phyloP scores from a whole-genome alignment of 2,797 vertebrate genomes.

The Melanitta fusca region DNA sequence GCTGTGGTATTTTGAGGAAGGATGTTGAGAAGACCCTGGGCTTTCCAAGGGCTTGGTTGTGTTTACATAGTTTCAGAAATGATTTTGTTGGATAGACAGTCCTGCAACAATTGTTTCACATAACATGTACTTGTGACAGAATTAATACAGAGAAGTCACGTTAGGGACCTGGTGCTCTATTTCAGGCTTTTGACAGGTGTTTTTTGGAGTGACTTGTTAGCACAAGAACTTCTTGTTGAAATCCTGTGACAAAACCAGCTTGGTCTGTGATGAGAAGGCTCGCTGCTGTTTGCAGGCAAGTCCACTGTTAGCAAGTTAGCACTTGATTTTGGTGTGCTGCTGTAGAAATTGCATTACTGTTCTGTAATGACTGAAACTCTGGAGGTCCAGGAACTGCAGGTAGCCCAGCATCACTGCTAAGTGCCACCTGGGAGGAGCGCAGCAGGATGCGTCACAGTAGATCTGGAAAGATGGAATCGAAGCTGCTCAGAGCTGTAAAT shows the following conservation, averaged over 20 bases:
- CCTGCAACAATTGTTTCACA: neutral
- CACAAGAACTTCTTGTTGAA: slow-evolving; percentile 46
- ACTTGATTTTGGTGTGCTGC: neutral
- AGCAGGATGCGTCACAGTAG: fast-evolving
- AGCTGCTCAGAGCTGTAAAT: neutral
- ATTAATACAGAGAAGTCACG: neutral
- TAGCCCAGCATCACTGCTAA: neutral
- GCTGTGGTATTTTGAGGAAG: neutral
- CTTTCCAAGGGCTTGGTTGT: neutral
- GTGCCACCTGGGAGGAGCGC: neutral
- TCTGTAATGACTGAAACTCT: neutral
- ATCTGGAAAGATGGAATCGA: neutral
- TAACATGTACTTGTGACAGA: neutral
- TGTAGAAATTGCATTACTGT: neutral
- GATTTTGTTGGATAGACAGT: neutral
- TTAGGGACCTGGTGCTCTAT: neutral
- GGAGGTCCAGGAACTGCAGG: neutral
- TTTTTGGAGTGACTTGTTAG: slow-evolving; percentile 36
- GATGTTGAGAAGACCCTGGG: neutral
- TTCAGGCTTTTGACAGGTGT: neutral
- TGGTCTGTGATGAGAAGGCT: neutral
- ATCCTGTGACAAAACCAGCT: slow-evolving; percentile 31
- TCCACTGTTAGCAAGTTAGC: neutral
- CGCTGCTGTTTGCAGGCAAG: slow-evolving; percentile 7
- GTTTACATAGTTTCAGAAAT: neutral